Evolutionary conservation across 2,113 vertebrate genomes (phyloP).

Genomic region (Chionomys nivalis): DNA sequence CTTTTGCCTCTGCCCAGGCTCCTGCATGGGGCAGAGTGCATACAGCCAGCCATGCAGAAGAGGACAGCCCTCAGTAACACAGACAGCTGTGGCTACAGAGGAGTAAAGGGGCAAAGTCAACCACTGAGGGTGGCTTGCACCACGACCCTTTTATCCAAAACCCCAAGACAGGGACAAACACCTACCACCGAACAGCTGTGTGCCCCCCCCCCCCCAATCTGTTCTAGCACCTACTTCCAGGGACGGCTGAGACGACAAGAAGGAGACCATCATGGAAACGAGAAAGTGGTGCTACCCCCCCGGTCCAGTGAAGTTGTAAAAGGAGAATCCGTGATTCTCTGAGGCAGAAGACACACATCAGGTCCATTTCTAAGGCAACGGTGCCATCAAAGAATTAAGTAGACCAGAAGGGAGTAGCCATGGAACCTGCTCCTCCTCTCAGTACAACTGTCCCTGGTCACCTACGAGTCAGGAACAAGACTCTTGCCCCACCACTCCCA

Average conservation of each 20-base stretch:
- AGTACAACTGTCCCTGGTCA: not conserved
- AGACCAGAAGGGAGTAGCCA: not conserved
- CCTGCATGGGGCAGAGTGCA: fast-evolving
- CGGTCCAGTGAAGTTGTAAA: not conserved
- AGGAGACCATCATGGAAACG: not conserved
- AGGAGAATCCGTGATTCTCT: not conserved
- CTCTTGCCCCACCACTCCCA: not conserved
- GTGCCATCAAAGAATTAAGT: not conserved
- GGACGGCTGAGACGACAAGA: not conserved
- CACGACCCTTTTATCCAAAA: not conserved
- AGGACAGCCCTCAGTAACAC: not conserved
- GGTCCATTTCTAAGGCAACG: not conserved
- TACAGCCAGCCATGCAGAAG: not conserved
- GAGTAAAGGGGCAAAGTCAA: not conserved
- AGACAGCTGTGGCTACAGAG: not conserved
- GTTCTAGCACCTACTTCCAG: not conserved
- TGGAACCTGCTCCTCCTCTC: not conserved
- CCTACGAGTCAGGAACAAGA: not conserved
- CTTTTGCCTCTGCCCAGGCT: not conserved
- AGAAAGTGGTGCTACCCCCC: too few relatives aligned
- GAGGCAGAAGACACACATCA: not conserved
- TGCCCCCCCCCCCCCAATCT: not conserved
- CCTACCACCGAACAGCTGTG: not conserved
- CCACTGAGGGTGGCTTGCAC: not conserved
- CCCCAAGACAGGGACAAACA: too few relatives aligned